A percentile compares a stretch with the other conserved stretches of the same genome.
Evolutionary conservation across 2,113 vertebrate species (phyloP).

Genomic region (Apus apus): DNA sequence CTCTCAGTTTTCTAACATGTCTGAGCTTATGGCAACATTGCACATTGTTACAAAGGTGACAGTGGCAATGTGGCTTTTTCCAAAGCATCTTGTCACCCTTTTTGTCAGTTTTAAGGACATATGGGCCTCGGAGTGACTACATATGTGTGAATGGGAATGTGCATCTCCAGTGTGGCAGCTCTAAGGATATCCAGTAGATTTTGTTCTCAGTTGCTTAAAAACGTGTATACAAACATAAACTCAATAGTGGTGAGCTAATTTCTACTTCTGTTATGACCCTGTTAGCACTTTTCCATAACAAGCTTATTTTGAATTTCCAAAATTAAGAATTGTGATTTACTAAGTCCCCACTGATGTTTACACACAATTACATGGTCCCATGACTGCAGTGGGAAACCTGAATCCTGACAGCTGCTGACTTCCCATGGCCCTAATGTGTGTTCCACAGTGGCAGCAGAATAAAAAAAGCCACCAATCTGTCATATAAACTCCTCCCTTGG

Average conservation of each 20-base stretch:
- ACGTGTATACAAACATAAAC: conserved; percentile 9
- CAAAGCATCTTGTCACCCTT: not conserved
- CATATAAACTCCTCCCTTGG: not conserved
- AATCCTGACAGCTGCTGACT: not conserved
- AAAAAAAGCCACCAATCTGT: not conserved
- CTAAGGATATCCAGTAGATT: not conserved
- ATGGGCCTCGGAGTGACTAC: not conserved
- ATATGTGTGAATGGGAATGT: not conserved
- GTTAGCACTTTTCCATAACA: not conserved
- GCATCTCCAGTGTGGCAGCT: not conserved
- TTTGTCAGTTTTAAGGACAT: not conserved
- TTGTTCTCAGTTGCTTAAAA: conserved; percentile 20
- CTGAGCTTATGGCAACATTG: not conserved
- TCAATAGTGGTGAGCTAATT: not conserved
- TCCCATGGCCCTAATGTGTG: not conserved
- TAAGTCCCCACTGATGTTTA: not conserved
- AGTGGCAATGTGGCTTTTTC: conserved; percentile 4
- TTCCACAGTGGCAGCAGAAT: not conserved
- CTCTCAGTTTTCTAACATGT: not conserved
- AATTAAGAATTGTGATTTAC: not conserved
- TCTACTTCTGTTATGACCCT: not conserved
- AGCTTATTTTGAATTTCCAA: not conserved
- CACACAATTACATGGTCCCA: not conserved
- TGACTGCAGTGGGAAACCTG: not conserved
- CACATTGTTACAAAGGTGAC: not conserved